These are phyloP conservation scores for Drosophila aldrichi DNA, from an alignment of 2,888 invertebrate genomes.

Conservation along the genomic window DNA sequence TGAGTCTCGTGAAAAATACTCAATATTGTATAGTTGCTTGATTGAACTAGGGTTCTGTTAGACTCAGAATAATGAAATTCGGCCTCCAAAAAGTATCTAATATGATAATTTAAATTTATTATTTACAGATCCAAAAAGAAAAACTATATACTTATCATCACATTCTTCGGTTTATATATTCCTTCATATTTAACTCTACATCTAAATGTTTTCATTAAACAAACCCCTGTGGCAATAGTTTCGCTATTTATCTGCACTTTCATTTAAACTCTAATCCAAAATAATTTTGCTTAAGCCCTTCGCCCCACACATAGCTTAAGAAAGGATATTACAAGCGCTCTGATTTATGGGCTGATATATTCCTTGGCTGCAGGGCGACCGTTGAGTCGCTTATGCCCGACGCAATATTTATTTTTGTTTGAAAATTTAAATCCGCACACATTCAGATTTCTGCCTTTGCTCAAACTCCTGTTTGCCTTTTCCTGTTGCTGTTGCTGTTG, in stretches of 20 bases:
- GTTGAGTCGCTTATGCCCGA: not conserved
- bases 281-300: not conserved
- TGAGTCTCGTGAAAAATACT: not conserved
- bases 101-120: too few relatives aligned
- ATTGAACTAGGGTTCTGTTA: not conserved
- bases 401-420: constrained; percentile 70
- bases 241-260: not conserved
- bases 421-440: constrained; percentile 80
- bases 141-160: too few relatives aligned
- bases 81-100: too few relatives aligned
- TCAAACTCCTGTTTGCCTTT: constrained; percentile 22
- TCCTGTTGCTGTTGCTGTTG: constrained; percentile 51
- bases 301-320: too few relatives aligned
- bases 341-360: constrained; percentile 1
- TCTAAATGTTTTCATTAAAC: too few relatives aligned
- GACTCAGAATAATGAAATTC: too few relatives aligned
- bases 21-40: too few relatives aligned
- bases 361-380: constrained; percentile 14
- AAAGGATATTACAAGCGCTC: not conserved
- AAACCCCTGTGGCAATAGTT: too few relatives aligned
- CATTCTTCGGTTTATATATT: too few relatives aligned
- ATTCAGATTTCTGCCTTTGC: constrained; percentile 53
- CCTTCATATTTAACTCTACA: too few relatives aligned
- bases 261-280: not conserved
- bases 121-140: too few relatives aligned